Evolutionary conservation across 2,888 invertebrate genomes (phyloP).

Genomic region (Syrista parreyssii): DNA sequence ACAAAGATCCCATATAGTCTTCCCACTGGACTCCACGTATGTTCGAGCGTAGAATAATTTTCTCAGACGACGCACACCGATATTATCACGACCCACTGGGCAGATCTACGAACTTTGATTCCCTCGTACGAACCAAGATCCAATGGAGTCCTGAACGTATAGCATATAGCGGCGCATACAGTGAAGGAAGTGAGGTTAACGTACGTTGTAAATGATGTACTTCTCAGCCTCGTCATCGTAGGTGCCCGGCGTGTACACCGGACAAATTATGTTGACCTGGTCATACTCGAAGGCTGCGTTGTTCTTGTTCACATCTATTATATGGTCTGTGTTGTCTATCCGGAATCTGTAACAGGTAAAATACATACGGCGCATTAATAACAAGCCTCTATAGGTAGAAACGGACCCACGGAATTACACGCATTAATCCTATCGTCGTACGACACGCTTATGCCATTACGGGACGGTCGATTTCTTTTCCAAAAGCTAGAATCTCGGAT

Average conservation of each 20-base stretch:
- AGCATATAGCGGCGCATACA: background rate
- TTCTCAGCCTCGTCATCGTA: slow-evolving; percentile 91
- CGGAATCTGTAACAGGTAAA: slow-evolving; percentile 77
- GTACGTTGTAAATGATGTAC: slow-evolving; percentile 94
- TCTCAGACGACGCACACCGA: background rate
- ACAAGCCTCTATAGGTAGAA: background rate
- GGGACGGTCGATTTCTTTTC: background rate
- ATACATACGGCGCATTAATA: slow-evolving; percentile 6
- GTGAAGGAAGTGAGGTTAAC: slow-evolving; percentile 42
- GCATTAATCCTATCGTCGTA: background rate
- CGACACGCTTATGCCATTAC: slow-evolving; percentile 12
- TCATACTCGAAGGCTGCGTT: slow-evolving; percentile 94
- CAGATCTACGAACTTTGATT: background rate
- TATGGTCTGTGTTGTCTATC: slow-evolving; percentile 97
- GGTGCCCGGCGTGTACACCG: slow-evolving; percentile 88
- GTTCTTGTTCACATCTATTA: slow-evolving; percentile 94
- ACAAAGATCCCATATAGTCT: background rate
- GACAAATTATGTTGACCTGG: slow-evolving; percentile 96
- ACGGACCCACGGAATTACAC: background rate
- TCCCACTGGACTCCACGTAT: background rate
- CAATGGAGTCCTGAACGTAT: background rate
- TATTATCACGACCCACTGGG: background rate
- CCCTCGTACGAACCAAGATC: background rate
- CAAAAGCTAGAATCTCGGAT: background rate
- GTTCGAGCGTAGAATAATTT: too few relatives aligned